phyloP scores from a whole-genome alignment of 2,113 vertebrate genomes.

The Seriola quinqueradiata region DNA sequence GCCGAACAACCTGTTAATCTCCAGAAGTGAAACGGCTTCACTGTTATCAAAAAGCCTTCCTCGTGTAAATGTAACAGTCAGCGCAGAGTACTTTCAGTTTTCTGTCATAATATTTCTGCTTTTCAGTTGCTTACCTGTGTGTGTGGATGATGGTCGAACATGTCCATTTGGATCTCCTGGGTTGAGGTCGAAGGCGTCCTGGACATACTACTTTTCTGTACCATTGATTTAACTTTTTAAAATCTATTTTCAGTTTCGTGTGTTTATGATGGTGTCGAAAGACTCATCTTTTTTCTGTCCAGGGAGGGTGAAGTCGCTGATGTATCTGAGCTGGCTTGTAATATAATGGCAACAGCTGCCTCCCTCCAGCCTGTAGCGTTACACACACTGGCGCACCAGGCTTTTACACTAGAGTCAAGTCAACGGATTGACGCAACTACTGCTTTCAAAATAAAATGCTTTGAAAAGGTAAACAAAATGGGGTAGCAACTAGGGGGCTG shows the following conservation, averaged over 20 bases:
- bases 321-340: conserved; percentile 55
- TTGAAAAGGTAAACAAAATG: too few relatives aligned
- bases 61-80: not conserved
- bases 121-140: conserved; percentile 88
- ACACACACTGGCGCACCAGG: conserved; percentile 67
- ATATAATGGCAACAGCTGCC: conserved; percentile 78
- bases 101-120: not conserved
- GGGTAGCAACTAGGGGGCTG: too few relatives aligned
- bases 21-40: conserved; percentile 30
- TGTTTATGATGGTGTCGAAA: conserved; percentile 59
- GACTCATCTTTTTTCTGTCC: conserved; percentile 66
- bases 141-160: conserved; percentile 94
- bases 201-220: conserved; percentile 98
- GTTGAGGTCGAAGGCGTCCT: conserved; percentile 95
- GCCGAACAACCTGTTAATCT: conserved; percentile 80
- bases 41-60: not conserved
- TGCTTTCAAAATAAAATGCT: conserved; percentile 56
- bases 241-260: conserved; percentile 65
- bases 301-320: conserved; percentile 47
- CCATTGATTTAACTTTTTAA: conserved; percentile 89
- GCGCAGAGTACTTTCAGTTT: not conserved
- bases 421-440: fast-evolving
- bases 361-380: conserved; percentile 67
- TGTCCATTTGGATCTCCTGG: conserved; percentile 99
- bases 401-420: conserved; percentile 32